phyloP scores from a whole-genome alignment of 2,888 invertebrate species.

The Temnothorax unifasciatus region DNA sequence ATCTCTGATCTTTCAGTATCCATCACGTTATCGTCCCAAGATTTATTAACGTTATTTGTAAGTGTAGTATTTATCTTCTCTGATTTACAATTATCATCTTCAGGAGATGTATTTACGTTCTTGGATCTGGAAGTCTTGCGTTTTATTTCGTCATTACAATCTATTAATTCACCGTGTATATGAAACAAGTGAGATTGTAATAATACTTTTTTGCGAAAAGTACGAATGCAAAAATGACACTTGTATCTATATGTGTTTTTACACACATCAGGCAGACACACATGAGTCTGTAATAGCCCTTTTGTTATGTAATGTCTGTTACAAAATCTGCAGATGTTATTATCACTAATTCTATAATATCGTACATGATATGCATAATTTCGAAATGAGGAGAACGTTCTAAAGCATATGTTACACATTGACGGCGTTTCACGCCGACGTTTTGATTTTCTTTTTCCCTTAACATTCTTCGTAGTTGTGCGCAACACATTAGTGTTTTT shows the following conservation, averaged over 20 bases:
- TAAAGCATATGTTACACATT: constrained; percentile 39
- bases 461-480: neutral
- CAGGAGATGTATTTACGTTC: neutral
- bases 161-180: constrained; percentile 34
- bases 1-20: neutral
- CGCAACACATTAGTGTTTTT: neutral
- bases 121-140: neutral
- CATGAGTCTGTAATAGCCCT: neutral
- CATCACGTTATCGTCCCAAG: neutral
- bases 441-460: neutral
- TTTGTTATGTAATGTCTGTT: neutral
- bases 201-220: neutral
- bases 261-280: neutral
- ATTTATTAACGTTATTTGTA: neutral
- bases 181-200: constrained; percentile 72
- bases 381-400: neutral
- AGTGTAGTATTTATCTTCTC: neutral
- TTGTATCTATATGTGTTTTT: no score
- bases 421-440: no score
- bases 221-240: constrained; percentile 62
- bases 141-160: neutral
- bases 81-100: neutral
- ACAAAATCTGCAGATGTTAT: neutral
- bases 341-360: neutral
- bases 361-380: neutral